Base-by-base conservation (phyloP, 2,113 vertebrate genomes). In the Forbesichthys agassizii region DNA sequence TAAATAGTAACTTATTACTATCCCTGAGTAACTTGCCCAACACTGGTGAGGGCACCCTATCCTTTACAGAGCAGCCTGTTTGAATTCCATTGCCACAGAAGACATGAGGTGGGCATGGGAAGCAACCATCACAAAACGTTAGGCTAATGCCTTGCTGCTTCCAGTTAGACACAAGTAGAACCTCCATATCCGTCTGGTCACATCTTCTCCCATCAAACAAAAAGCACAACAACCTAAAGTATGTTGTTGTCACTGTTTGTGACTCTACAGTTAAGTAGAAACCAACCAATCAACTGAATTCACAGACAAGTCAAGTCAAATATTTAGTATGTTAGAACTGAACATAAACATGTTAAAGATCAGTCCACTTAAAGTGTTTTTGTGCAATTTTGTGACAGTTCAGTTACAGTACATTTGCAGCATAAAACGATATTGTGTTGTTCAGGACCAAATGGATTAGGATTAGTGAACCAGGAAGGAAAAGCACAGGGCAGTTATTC, bases 401-500 rank as follows among this genome's bases (percentile, higher is more conserved):
- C 36, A 42, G 36, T 5, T 42, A 42, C 36, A 42, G 4, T 42
- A 42, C 20, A 20, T 20, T 20, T 20, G 20, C 1, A 20, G 20
- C 20, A 20, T 20, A 2, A 1, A 1, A 2, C 20, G 1, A 42
- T 84, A 83, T 81, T 84, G 78, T 79, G 64, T 67, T 61, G 78
- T 82, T 83, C 68, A 71, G 74, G 79, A 78, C 70, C 85, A 89
- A 75, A 83, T 81, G 80, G 88, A 91, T 88, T 88, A 88, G 90
- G 87, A 91, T 89, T 89, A 88, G 76, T 27, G 59, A 64, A 75
- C 77, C 18, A 16, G 58, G 68, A 61, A 36, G 7, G 16, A 47
- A 20, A 60, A 51, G 33, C 27, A 60, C 77, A 78, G 80, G 68
- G 52, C 74, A 78, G 77, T 75, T 60, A 74, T 42, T 62, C 47